Evolutionary conservation across 2,113 vertebrate genomes (phyloP).

Genomic region (Toxotes jaculatrix): DNA sequence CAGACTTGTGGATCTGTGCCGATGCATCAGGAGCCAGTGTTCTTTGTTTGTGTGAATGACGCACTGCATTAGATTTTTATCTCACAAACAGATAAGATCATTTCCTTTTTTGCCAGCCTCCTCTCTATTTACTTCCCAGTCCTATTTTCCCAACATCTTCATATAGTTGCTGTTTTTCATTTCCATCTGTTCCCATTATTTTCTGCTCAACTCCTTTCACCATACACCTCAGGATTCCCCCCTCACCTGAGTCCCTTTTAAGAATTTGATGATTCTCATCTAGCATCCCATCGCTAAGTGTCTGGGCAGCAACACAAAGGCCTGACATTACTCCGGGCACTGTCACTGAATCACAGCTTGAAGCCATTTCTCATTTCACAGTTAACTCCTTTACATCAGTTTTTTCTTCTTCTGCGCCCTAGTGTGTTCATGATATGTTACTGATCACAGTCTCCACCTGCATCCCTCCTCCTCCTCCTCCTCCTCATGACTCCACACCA

Average conservation of each 20-base stretch:
- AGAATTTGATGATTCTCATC: no score
- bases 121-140: background rate
- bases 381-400: background rate
- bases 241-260: no score
- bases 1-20: background rate
- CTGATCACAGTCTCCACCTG: conserved; percentile 37
- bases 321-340: no score
- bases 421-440: conserved; percentile 1
- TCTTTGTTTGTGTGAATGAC: background rate
- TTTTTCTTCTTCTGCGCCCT: background rate
- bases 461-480: conserved; percentile 33
- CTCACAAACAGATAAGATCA: background rate
- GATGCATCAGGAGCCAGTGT: background rate
- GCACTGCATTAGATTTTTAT: conserved; percentile 9
- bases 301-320: no score
- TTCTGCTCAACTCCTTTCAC: no score
- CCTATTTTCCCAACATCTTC: background rate
- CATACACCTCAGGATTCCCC: no score
- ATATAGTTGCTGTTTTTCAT: background rate
- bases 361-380: conserved; percentile 4
- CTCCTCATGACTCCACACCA: background rate
- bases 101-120: background rate
- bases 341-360: background rate
- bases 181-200: no score
- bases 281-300: no score